Base-by-base conservation (phyloP, 2,888 invertebrate species). In the Thereva nobilitata region DNA sequence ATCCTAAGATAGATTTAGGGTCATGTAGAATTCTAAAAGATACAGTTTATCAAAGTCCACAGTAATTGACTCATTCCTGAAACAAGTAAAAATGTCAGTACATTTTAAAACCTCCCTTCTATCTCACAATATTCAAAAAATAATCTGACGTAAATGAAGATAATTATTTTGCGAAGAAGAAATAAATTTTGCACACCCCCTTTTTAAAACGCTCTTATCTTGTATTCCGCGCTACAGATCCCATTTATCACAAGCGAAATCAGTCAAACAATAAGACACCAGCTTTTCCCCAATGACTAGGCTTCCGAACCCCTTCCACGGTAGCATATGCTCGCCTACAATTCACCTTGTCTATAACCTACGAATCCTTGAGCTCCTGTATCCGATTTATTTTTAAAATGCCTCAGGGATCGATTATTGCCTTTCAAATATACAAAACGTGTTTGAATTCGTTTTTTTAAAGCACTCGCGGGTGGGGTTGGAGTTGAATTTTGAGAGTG, bases 381-480 rank as follows among this genome's bases (percentile, higher is more conserved):
- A 70, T 67, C 64, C 68, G 70, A 70, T 70, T 70, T 70, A 68
- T 70, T 70, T 70, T 68, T 70, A 70, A 70, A 70, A 70, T 70
- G 70, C 70, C 70, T 70, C 61, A 57, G 70, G 70, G 70, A 70
- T 68, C 68, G 70, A 70, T 70, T 70, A 70, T 68, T 70, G 66
- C 67, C 52, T 70, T 57, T 67, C 56, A 67, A 70, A 70, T 68
- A 56, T 34, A 56, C 23, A 47, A 53, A 56, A 65, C 65, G 65
- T 65, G 65, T 54, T 53, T 64, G 53, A 23, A 7, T 54, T 53
- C n/a, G 5, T 41, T n/a, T 54, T 64, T 45, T 64, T 64, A 54
- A 54, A 54, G 6, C 37, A 38, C 37, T 41, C 9, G 9, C 2
- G n/a, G 6, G 8, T 9, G 50, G 50, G 41, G 41, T 50, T 50